Percentiles rank a stretch among this genome's conserved stretches.
Conservation (phyloP, 2,113 vertebrate genomes). For the Artemisiospiza belli region DNA sequence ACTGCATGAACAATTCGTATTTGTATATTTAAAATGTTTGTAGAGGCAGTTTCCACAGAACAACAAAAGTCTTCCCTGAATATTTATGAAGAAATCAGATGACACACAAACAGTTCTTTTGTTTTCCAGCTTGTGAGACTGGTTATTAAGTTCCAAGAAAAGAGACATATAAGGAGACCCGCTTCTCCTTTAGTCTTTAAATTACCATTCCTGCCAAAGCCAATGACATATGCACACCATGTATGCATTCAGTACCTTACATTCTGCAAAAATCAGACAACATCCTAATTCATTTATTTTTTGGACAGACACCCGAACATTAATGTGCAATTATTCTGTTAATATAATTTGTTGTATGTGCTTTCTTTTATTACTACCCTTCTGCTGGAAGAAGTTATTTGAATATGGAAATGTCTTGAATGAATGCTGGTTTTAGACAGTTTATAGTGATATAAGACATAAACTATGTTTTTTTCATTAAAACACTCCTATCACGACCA, state of each 20-base stretch:
- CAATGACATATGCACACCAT: background rate
- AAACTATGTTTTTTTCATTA: background rate
- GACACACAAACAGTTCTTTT: background rate
- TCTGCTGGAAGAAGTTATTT: background rate
- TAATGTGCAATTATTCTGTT: background rate
- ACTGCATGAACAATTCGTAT: background rate
- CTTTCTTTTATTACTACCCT: background rate
- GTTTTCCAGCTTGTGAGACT: background rate
- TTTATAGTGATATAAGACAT: background rate
- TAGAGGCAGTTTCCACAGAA: background rate
- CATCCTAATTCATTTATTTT: background rate
- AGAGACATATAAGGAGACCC: background rate
- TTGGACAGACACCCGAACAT: background rate
- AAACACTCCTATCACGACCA: background rate
- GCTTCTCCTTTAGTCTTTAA: background rate
- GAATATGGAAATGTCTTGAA: background rate
- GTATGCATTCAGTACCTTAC: background rate
- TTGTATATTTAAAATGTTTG: background rate
- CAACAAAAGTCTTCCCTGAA: background rate
- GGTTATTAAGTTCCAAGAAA: background rate
- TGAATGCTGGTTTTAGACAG: background rate
- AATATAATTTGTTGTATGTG: background rate
- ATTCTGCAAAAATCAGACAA: background rate
- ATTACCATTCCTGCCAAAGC: background rate
- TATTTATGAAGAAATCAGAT: constrained; percentile 1